Conservation (phyloP, 2,113 vertebrate species). For the Ictalurus punctatus region DNA sequence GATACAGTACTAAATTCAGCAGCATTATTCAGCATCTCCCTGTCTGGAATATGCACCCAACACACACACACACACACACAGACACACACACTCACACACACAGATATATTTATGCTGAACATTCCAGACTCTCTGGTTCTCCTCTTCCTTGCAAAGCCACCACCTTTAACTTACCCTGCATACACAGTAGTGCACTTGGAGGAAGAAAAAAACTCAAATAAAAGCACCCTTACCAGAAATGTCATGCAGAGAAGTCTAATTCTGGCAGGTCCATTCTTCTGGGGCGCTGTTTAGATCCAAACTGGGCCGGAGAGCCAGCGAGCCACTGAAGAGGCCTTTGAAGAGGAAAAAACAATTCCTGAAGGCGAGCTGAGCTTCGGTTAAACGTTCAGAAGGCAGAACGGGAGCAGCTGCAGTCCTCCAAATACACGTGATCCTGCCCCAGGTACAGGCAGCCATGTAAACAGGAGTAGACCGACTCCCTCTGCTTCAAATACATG, state of each 20-base stretch:
- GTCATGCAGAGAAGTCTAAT: slow-evolving; percentile 80
- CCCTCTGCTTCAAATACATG: slow-evolving; percentile 72
- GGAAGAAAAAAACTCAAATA: neutral
- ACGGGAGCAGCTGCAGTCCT: slow-evolving; percentile 64
- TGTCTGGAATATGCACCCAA: slow-evolving; percentile 11
- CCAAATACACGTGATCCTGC: slow-evolving; percentile 70
- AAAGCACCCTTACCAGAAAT: slow-evolving; percentile 73
- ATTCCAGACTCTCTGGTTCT: neutral
- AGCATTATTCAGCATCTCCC: slow-evolving; percentile 60
- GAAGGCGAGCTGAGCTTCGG: slow-evolving; percentile 48
- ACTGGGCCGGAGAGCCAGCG: slow-evolving; percentile 70
- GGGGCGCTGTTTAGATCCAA: slow-evolving; percentile 67
- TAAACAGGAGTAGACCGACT: slow-evolving; percentile 74
- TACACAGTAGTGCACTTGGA: neutral
- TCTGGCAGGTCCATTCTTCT: slow-evolving; percentile 77
- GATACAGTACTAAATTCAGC: slow-evolving; percentile 63
- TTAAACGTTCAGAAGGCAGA: slow-evolving; percentile 52
- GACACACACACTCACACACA: neutral
- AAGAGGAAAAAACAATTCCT: slow-evolving; percentile 52
- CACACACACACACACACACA: slow-evolving; percentile 17
- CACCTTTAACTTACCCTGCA: neutral
- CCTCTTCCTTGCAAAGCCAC: neutral
- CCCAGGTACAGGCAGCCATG: slow-evolving; percentile 72
- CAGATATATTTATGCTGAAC: neutral
- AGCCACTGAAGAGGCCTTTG: slow-evolving; percentile 61